Evolutionary conservation across 53 echinoderm and acorn worm species (phyloP).

Genomic region (Echinometra lucunter): DNA sequence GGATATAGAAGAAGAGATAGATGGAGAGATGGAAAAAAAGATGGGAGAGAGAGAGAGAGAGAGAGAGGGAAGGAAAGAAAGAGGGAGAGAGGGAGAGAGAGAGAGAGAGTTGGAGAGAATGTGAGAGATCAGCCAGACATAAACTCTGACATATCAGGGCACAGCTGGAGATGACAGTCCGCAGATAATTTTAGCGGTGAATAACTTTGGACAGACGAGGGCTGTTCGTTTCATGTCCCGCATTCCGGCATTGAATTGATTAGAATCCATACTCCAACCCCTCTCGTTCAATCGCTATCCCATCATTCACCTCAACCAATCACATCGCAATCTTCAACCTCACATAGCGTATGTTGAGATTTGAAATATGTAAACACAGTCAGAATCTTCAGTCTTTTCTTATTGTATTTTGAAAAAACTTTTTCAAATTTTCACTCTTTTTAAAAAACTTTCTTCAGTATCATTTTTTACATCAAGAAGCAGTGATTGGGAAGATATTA

Average conservation of each 20-base stretch:
- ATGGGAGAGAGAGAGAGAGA: background rate
- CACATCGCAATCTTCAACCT: conserved; percentile 14
- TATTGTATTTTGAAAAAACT: too few relatives aligned
- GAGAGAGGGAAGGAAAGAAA: background rate
- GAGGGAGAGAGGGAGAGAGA: background rate
- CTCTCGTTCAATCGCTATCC: conserved; percentile 15
- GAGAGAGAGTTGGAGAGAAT: background rate
- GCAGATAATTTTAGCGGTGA: conserved; percentile 48
- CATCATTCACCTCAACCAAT: background rate
- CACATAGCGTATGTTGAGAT: background rate
- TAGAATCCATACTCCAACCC: conserved; percentile 37
- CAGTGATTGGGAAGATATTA: too few relatives aligned
- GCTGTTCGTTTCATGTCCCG: conserved; percentile 57
- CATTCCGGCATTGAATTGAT: conserved; percentile 46
- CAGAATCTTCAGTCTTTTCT: too few relatives aligned
- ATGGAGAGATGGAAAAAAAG: background rate
- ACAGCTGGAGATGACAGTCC: conserved; percentile 52
- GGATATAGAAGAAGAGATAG: background rate
- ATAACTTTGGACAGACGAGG: conserved; percentile 55
- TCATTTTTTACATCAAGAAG: too few relatives aligned
- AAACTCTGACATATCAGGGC: conserved; percentile 56
- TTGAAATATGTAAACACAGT: background rate
- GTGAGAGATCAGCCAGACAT: background rate
- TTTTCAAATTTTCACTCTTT: too few relatives aligned
- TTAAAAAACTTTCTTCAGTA: too few relatives aligned